Evolutionary conservation across 2,888 invertebrate species (phyloP), one percentile per base, ranked within the genome.

Genomic region (Timandra comae): DNA sequence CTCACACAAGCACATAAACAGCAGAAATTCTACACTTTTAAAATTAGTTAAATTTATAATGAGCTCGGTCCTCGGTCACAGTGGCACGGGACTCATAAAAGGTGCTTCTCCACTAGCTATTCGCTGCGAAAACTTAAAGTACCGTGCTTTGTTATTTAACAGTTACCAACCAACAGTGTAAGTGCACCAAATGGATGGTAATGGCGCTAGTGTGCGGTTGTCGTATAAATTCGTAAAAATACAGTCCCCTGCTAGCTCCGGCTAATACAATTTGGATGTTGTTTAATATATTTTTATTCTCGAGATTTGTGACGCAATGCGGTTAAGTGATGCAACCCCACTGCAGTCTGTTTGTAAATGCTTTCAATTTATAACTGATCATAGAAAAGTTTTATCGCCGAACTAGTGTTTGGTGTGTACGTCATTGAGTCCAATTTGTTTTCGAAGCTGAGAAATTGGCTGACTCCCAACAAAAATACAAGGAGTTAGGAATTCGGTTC

Each of bases 111-210:
- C 10, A 40, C 35, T 30, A 32, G 23, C 43, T 43, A 50, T 50
- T 49, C 45, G 22, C 44, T 28, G 43, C 43, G 42, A 47, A 45
- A 51, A 53, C 50, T 51, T 39, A 32, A 27, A 28, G 30, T 37
- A 37, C 44, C 21, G 34, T 41, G 49, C 49, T 58, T 53, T 57
- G 63, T 63, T 64, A 61, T 63, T 64, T 63, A 61, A 51, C 52
- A 52, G 46, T 43, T 38, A 33, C 23, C 12, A 23, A n/a, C n/a
- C 9, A 23, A 21, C 27, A 34, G 38, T 40, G 44, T 62, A 59
- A 67, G 65, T 67, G 66, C 63, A 57, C 50, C 48, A 55, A 54
- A 56, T 64, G 61, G 62, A 60, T 51, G 58, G 47, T 66, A 64
- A 62, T 58, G 52, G 62, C 35, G 20, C 28, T 27, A 38, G 38